Base-by-base conservation (phyloP, 1,140 invertebrate species). In the Ctenoplectra terminalis region DNA sequence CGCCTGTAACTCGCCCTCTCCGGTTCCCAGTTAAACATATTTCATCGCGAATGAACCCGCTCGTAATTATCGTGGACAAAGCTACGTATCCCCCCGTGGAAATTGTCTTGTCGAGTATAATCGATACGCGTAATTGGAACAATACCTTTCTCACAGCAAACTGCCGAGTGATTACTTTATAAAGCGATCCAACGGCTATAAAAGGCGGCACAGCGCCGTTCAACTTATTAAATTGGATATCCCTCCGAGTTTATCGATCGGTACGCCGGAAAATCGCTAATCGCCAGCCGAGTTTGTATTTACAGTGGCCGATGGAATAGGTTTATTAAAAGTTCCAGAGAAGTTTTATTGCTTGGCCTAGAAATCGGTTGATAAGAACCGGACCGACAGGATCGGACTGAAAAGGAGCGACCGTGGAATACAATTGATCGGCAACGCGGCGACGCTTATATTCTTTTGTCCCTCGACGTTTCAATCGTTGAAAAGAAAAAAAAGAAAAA, bases 71-170 rank as follows among this genome's bases (percentile, higher is more conserved):
- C 67, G 20, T 26, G 46, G 58, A 64, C 70, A 73, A 80, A 80
- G 58, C 64, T 8, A 20, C 9, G 60, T 67, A 23, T 40, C 56
- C 56, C 29, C 15, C 34, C 67, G 56, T 61, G 54, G 67, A 52
- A 72, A 72, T 79, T 79, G 69, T 79, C 76, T 79, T 61, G 66
- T 48, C 43, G 46, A 48, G 31, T 40, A 31, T 29, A 72, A 79
- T 79, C 76, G 69, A 72, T 72, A 50, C 69, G 26, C 46, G 67
- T 79, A 79, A 79, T 79, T 72, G 69, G 67, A 70, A 60, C 76
- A 71, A 79, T 79, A 79, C 46, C 56, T 50, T 50, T 72, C 29
- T 43, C 46, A 34, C 52, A 20, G 50, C 54, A 34, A 61, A 48
- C 66, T 69, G 43, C 26, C 67, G 54, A 29, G 26, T 50, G 76